Conservation (phyloP, 2,797 vertebrate genomes). For the Anabacerthia variegaticeps region DNA sequence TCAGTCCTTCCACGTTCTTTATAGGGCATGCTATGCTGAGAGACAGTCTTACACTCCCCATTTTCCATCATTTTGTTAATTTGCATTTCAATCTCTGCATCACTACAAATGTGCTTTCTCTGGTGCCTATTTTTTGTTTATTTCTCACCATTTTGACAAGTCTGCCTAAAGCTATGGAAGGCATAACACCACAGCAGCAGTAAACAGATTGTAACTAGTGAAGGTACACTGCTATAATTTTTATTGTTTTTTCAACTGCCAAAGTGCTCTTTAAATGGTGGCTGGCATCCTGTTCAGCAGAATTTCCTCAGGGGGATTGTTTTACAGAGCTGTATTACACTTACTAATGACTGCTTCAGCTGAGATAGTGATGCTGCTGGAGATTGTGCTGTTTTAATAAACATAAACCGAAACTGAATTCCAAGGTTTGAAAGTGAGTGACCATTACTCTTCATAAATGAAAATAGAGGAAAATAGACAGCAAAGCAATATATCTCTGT, state of each 20-base stretch:
- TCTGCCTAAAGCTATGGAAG: conserved; percentile 12
- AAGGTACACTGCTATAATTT: conserved; percentile 49
- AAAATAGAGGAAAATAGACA: neutral
- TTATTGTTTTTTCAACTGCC: conserved; percentile 53
- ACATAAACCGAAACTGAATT: neutral
- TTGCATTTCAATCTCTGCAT: conserved; percentile 9
- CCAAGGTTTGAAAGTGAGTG: neutral
- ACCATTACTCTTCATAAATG: neutral
- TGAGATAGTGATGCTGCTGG: neutral
- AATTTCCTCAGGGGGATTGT: conserved; percentile 26
- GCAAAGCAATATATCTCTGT: neutral
- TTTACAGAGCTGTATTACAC: conserved; percentile 4
- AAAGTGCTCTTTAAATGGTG: conserved; percentile 56
- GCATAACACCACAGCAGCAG: conserved; percentile 14
- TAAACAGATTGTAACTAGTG: conserved; percentile 44
- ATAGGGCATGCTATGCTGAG: neutral
- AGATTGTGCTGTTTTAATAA: neutral
- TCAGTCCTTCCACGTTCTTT: neutral
- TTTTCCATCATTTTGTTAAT: conserved; percentile 18
- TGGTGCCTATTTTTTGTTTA: neutral
- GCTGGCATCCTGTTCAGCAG: conserved; percentile 33
- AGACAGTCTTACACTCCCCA: neutral
- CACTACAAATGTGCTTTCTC: neutral
- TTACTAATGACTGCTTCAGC: conserved; percentile 19
- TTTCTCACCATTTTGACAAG: conserved; percentile 39